Evolutionary conservation across 2,888 invertebrate genomes (phyloP), one percentile per base, ranked within the genome.

Genomic region (Chrysolina haemoptera): DNA sequence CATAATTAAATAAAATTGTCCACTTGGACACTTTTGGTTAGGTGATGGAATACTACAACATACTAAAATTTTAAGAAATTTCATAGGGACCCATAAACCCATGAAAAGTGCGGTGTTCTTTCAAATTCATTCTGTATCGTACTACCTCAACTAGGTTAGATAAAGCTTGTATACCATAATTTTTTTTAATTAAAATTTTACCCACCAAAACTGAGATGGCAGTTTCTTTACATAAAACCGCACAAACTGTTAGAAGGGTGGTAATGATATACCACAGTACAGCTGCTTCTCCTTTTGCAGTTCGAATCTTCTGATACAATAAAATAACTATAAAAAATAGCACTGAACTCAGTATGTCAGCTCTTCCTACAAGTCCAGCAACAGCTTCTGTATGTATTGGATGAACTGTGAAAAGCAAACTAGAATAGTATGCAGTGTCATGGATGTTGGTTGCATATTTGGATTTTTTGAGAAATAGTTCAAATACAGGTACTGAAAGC

Each of bases 351-450:
- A 98, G 89, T 68, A 98, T 89, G 87, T 98, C 98, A 46, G 98
- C 98, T 84, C 98, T 89, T 27, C 98, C 98, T 12, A 98, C 98
- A 71, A 98, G 91, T 20, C 97, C 97, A 73, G 95, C 93, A 2
- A 98, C 96, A 74, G 96, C 95, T 90, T 99, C 98, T 0, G 95
- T 93, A 88, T 99, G 98, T 65, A 98, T 89, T 0, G 99, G 98
- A 90, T 98, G 98, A 16, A 95, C 93, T 14, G 96, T 92, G 89
- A 98, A 99, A 35, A 98, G 85, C 3, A 94, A 81, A 16, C 95
- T 90, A 50, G 94, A 91, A 70, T 94, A 88, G 81, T 93, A 92
- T 53, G 93, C 90, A 73, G 89, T 85, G 77, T 91, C 89, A 63
- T 82, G 81, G 48, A 85, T 81, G 70, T 82, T 75, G n/a, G 78